Evolutionary conservation across 2,113 vertebrate genomes (phyloP).

Genomic region (Hystrix brachyura): DNA sequence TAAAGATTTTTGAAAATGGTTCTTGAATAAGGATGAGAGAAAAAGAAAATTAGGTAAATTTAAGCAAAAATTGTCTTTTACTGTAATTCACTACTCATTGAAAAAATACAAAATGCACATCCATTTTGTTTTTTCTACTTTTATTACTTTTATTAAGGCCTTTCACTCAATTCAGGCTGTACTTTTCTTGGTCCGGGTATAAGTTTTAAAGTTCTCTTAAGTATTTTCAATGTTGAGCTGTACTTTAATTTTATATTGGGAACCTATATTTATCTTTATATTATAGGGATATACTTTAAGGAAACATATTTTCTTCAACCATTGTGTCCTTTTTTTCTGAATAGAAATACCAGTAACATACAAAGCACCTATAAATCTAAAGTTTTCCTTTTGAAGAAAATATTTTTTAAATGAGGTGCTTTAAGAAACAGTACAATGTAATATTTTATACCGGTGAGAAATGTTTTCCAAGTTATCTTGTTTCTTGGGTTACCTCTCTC

Average conservation of each 20-base stretch:
- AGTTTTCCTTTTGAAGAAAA: constrained; percentile 45
- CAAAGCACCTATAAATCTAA: constrained; percentile 31
- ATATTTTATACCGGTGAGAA: not conserved
- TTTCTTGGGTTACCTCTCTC: not conserved
- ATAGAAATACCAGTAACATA: constrained; percentile 32
- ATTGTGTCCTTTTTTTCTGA: constrained; percentile 35
- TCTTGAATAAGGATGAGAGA: not conserved
- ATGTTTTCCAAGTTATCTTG: constrained; percentile 45
- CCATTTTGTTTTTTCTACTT: constrained; percentile 1
- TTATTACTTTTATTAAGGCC: not conserved
- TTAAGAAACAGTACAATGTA: constrained; percentile 49
- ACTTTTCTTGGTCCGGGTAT: not conserved
- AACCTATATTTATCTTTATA: constrained; percentile 68
- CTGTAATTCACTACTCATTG: not conserved
- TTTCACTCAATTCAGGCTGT: constrained; percentile 10
- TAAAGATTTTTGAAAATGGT: not conserved
- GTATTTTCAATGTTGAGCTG: constrained; percentile 58
- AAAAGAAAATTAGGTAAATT: constrained; percentile 35
- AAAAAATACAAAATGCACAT: constrained; percentile 53
- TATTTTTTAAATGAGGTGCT: not conserved
- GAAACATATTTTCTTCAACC: constrained; percentile 22
- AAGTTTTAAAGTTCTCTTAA: constrained; percentile 43
- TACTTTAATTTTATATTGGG: constrained; percentile 44
- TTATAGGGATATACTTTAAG: constrained; percentile 33
- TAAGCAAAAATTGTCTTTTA: not conserved